Evolutionary conservation across 2,113 vertebrate genomes (phyloP).

Genomic region (Crotalus horridus): DNA sequence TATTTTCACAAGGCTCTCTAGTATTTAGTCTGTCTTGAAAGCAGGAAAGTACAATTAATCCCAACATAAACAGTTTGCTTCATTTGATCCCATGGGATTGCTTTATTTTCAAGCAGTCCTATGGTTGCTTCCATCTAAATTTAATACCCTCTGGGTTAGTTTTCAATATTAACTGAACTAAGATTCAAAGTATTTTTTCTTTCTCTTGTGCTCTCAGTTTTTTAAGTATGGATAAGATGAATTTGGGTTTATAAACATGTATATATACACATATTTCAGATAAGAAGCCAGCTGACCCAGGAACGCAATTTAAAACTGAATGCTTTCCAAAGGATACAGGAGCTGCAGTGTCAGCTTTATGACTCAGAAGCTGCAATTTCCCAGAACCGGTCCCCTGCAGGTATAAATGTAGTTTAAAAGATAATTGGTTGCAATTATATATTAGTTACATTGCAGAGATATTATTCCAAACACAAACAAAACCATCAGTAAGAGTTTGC

Average conservation of each 20-base stretch:
- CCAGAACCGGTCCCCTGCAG: conserved; percentile 43
- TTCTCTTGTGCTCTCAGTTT: neutral
- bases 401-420: conserved; percentile 39
- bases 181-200: neutral
- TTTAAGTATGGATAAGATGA: neutral
- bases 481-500: neutral
- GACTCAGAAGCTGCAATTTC: conserved; percentile 41
- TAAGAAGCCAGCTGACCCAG: conserved; percentile 65
- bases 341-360: conserved; percentile 67
- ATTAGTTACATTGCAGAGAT: no score
- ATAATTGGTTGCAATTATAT: neutral
- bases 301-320: conserved; percentile 71
- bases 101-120: neutral
- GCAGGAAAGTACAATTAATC: neutral
- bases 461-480: neutral
- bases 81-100: neutral
- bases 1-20: neutral
- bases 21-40: neutral
- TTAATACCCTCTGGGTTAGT: neutral
- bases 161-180: neutral
- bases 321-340: conserved; percentile 69
- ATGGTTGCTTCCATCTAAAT: neutral
- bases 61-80: neutral
- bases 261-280: conserved; percentile 39
- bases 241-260: neutral